Evolutionary conservation across 1,140 invertebrate genomes (phyloP).

Genomic region (Drosophila chauvacae): DNA sequence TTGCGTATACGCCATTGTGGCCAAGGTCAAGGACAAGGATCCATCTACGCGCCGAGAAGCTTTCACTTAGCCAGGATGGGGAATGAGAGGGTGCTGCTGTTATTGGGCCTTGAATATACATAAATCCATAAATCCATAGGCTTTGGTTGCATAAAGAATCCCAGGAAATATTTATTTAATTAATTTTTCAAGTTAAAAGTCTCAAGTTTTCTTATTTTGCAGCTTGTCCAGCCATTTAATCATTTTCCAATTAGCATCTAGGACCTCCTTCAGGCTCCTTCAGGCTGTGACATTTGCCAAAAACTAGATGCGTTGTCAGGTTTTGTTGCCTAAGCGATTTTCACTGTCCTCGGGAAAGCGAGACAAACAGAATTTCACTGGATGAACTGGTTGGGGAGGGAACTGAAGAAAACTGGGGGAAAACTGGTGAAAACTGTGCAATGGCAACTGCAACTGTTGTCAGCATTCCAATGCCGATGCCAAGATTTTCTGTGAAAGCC

Average conservation of each 20-base stretch:
- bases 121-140: slow-evolving; percentile 8
- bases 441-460: slow-evolving; percentile 14
- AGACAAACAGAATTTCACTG: slow-evolving; percentile 7
- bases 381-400: background rate
- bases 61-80: background rate
- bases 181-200: background rate
- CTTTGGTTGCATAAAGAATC: no score
- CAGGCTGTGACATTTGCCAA: slow-evolving; percentile 24
- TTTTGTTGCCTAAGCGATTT: slow-evolving; percentile 56
- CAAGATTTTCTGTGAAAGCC: slow-evolving; percentile 25
- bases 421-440: slow-evolving; percentile 8
- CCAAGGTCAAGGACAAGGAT: slow-evolving; percentile 55
- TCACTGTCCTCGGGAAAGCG: slow-evolving; percentile 25
- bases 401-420: no score
- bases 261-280: background rate
- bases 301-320: slow-evolving; percentile 35
- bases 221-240: slow-evolving; percentile 18
- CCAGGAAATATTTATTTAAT: background rate
- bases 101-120: slow-evolving; percentile 19
- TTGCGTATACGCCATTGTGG: slow-evolving; percentile 51
- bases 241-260: slow-evolving; percentile 38
- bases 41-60: slow-evolving; percentile 18
- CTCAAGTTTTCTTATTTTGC: slow-evolving; percentile 10
- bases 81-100: background rate
- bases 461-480: slow-evolving; percentile 30